Evolutionary conservation across 1,140 invertebrate genomes (phyloP), one percentile per base, ranked within the genome.

Genomic region (Oryctes rhinoceros): DNA sequence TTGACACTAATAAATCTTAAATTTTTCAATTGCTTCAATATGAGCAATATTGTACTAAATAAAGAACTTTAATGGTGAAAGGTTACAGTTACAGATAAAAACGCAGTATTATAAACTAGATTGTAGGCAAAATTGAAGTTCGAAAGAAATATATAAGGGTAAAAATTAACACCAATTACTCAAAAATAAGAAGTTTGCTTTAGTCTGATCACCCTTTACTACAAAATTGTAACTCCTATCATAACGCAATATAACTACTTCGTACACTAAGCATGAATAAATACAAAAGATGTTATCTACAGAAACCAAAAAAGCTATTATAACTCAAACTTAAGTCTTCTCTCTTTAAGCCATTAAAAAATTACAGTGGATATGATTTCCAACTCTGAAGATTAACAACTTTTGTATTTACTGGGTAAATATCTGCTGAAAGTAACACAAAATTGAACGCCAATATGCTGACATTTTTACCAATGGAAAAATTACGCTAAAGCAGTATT

Each of bases 401-500:
- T 67, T 67, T 67, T 67, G 65, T 6, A 67, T 67, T 67, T 67
- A 67, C 30, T 67, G 7, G 7, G 6, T 20, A 35, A 24, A 67
- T 9, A 67, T 35, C 20, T 35, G 65, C 30, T 13, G 13, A 67
- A 30, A 67, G 11, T 65, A 65, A 65, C 24, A 67, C 30, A 67
- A 20, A 18, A 6, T 1, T 2, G 20, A 67, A 67, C 65, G 65
- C 65, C 53, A 78, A 81, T 77, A 48, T 74, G 44, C 71, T 47
- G 44, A 35, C 53, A 11, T n/a, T 81, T 75, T 79, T 18, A 20
- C 15, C 5, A n/a, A 49, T 11, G 30, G 39, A 20, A 30, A 37
- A 49, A 30, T 35, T 81, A 81, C 80, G 80, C 76, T 24, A 37
- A 37, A 47, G 77, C 80, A 20, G 10, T 48, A 67, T 81, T 78